Conservation (phyloP, 2,113 vertebrate genomes). For the Cyprinodon variegatus region DNA sequence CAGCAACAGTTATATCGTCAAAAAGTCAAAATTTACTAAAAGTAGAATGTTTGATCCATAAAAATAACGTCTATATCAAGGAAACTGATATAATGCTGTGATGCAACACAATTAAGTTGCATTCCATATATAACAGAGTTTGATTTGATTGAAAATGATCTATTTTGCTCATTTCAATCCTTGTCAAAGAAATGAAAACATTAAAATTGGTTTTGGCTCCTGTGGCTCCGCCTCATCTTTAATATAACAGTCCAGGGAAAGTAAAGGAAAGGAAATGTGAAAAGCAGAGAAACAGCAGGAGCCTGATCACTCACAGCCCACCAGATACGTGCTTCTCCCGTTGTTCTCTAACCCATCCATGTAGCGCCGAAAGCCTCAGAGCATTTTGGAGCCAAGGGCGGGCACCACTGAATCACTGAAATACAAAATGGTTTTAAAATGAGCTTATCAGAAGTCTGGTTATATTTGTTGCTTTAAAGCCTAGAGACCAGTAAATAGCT, state of each 20-base stretch:
- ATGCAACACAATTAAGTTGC: background rate
- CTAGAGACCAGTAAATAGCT: slow-evolving; percentile 8
- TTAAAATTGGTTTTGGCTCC: slow-evolving; percentile 25
- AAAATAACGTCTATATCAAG: background rate
- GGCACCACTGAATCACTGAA: slow-evolving; percentile 61
- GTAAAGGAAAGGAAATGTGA: slow-evolving; percentile 7
- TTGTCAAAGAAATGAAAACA: slow-evolving; percentile 30
- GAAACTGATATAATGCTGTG: slow-evolving; percentile 14
- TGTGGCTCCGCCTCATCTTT: slow-evolving; percentile 24
- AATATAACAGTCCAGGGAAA: slow-evolving; percentile 1
- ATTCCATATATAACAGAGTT: slow-evolving; percentile 5
- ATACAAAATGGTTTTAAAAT: slow-evolving; percentile 49
- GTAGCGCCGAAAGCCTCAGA: slow-evolving; percentile 41
- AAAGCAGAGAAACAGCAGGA: slow-evolving; percentile 3
- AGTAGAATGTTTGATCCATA: background rate
- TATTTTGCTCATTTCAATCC: slow-evolving; percentile 26
- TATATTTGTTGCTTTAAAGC: slow-evolving; percentile 33
- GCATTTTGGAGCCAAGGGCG: slow-evolving; percentile 61
- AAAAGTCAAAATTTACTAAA: background rate
- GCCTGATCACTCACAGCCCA: slow-evolving; percentile 38
- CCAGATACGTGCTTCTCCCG: slow-evolving; percentile 44
- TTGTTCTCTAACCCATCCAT: slow-evolving; percentile 56
- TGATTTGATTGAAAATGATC: background rate
- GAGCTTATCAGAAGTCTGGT: slow-evolving; percentile 35
- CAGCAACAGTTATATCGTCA: background rate